Evolutionary conservation across 2,888 invertebrate genomes (phyloP), one percentile per base, ranked within the genome.

Genomic region (Dendrolimus pini): DNA sequence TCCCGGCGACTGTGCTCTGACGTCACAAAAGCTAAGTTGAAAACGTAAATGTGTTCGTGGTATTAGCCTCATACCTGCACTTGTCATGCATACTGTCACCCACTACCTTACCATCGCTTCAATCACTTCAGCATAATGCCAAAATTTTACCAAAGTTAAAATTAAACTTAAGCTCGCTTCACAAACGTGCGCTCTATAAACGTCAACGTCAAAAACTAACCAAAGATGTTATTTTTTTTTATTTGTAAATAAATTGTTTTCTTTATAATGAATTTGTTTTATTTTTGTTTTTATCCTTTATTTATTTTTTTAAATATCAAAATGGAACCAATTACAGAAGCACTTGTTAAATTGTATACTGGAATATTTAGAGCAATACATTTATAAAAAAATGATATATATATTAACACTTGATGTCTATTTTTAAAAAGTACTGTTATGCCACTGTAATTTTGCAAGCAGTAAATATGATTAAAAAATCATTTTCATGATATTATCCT

Each of bases 1-100:
- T 87, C 81, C 90, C 89, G 56, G 89, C 86, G 55, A 90, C 89
- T 66, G 79, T 89, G 68, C 84, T 90, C 69, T 89, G 82, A 88
- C 80, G 72, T 66, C 83, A 73, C 80, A 67, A 83, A 84, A 89
- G 89, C 88, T 90, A 90, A 90, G 90, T 90, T 82, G 71, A 78
- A 74, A 80, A 80, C 74, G 75, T 82, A 77, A 80, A 75, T 84
- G 76, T 84, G 80, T 85, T 77, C 84, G 83, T 86, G 85, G 82
- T 79, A 78, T 80, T 85, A 85, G 78, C 78, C 71, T 82, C 78
- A 78, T 80, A 74, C 77, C 73, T 77, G 83, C 87, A 82, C 82
- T 68, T 69, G 73, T 74, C 77, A 78, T 70, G 77, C 47, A 47
- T 47, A 47, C 47, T 47, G 67, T 82, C 87, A 86, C 74, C 75